phyloP scores from a whole-genome alignment of 2,113 vertebrate genomes.

The Ceuthmochares aereus region DNA sequence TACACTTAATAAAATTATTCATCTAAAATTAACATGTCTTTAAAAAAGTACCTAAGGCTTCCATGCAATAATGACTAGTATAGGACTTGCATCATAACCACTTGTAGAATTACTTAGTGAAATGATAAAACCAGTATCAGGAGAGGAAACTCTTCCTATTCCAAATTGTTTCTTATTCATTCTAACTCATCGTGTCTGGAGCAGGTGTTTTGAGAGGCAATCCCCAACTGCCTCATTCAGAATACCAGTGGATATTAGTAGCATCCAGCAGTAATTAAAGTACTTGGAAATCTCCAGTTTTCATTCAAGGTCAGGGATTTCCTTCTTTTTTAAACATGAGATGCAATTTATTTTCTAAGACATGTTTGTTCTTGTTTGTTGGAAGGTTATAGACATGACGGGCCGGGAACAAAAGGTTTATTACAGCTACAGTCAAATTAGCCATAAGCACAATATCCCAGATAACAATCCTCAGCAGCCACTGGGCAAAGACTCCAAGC shows the following conservation, averaged over 20 bases:
- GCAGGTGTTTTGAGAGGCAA: background rate
- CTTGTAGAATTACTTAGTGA: background rate
- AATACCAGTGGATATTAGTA: background rate
- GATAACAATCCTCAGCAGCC: conserved; percentile 82
- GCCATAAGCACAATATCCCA: conserved; percentile 93
- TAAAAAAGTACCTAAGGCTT: background rate
- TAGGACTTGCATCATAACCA: no score
- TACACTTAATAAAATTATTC: background rate
- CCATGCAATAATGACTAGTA: fast-evolving
- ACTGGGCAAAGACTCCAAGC: conserved; percentile 83
- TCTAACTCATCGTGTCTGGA: background rate
- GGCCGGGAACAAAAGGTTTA: conserved; percentile 96
- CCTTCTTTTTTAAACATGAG: background rate
- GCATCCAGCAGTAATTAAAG: background rate
- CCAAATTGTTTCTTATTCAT: fast-evolving
- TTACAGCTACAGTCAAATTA: conserved; percentile 97
- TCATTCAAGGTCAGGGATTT: background rate
- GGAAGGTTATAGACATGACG: conserved; percentile 97
- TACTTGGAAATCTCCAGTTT: background rate
- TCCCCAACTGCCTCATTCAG: background rate
- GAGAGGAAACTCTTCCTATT: background rate
- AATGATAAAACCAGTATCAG: background rate
- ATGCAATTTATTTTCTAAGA: fast-evolving
- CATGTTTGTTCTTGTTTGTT: background rate
- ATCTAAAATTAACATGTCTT: background rate